These are phyloP conservation scores for Cantharis lateralis DNA, from an alignment of 2,888 invertebrate genomes.

Conservation along the genomic window DNA sequence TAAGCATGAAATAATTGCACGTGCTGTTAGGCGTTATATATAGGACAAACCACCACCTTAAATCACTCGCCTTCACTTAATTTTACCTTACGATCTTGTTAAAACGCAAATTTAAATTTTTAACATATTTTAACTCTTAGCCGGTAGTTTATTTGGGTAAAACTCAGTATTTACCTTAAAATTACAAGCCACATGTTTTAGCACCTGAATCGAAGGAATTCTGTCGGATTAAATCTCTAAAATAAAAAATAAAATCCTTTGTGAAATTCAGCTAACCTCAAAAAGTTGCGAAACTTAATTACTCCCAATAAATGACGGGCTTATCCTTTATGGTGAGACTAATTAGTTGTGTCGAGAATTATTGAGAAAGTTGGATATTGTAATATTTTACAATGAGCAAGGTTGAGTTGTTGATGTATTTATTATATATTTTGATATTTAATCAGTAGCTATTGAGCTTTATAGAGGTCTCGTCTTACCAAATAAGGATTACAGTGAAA, in stretches of 20 bases:
- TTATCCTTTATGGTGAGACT: slow-evolving; percentile 12
- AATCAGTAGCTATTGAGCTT: slow-evolving; percentile 28
- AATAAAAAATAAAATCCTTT: background rate
- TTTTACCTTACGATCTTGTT: slow-evolving; percentile 28
- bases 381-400: slow-evolving; percentile 15
- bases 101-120: slow-evolving; percentile 22
- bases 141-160: background rate
- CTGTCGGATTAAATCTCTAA: slow-evolving; percentile 2
- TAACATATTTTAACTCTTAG: slow-evolving; percentile 27
- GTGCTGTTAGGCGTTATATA: slow-evolving; percentile 13
- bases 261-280: slow-evolving; percentile 19
- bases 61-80: slow-evolving; percentile 28
- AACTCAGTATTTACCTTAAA: background rate
- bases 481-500: slow-evolving; percentile 24
- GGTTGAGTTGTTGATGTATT: slow-evolving; percentile 23
- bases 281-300: slow-evolving; percentile 22
- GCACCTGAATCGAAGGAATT: slow-evolving; percentile 19
- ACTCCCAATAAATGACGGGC: slow-evolving; percentile 30
- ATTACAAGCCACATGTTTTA: slow-evolving; percentile 12
- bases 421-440: slow-evolving; percentile 25
- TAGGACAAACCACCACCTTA: slow-evolving; percentile 24
- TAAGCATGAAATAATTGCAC: slow-evolving; percentile 23
- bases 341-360: slow-evolving; percentile 22
- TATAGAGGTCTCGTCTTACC: slow-evolving; percentile 21
- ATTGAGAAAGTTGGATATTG: slow-evolving; percentile 24